phyloP scores from a whole-genome alignment of 2,888 invertebrate species.

The Autographa gamma region DNA sequence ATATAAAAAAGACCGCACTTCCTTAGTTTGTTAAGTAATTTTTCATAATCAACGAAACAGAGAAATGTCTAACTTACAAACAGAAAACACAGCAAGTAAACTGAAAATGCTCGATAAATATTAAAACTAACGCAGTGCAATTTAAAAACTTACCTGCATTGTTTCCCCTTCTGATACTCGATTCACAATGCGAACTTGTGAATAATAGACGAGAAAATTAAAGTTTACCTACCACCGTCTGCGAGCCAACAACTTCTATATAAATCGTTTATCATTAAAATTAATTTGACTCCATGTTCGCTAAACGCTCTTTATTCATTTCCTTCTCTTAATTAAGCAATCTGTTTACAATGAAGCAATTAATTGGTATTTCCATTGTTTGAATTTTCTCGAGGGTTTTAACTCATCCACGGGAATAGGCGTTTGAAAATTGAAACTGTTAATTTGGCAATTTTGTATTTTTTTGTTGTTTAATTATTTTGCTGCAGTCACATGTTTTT shows the following conservation, averaged over 20 bases:
- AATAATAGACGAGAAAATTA: constrained; percentile 69
- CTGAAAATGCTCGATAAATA: background rate
- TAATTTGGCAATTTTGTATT: constrained; percentile 61
- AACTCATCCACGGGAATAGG: constrained; percentile 69
- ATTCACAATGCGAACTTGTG: constrained; percentile 57
- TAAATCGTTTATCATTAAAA: constrained; percentile 86
- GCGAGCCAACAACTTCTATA: constrained; percentile 64
- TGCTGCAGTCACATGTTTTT: constrained; percentile 12
- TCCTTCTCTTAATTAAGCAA: constrained; percentile 88
- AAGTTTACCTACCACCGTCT: constrained; percentile 65
- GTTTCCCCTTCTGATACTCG: constrained; percentile 52
- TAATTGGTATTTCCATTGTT: constrained; percentile 85
- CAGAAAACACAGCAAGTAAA: background rate
- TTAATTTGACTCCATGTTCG: constrained; percentile 85
- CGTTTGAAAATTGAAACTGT: constrained; percentile 70
- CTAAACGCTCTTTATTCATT: constrained; percentile 86
- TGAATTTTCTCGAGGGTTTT: constrained; percentile 75
- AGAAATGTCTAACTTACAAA: background rate
- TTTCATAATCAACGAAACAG: too few species aligned
- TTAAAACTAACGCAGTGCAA: constrained; percentile 24
- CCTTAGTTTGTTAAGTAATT: too few species aligned
- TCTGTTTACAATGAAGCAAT: constrained; percentile 87
- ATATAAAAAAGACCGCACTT: too few species aligned
- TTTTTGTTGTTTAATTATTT: constrained; percentile 55
- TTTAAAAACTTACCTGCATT: constrained; percentile 50